These are phyloP conservation scores for Brenthis ino DNA, from an alignment of 2,888 invertebrate genomes.

Conservation along the genomic window DNA sequence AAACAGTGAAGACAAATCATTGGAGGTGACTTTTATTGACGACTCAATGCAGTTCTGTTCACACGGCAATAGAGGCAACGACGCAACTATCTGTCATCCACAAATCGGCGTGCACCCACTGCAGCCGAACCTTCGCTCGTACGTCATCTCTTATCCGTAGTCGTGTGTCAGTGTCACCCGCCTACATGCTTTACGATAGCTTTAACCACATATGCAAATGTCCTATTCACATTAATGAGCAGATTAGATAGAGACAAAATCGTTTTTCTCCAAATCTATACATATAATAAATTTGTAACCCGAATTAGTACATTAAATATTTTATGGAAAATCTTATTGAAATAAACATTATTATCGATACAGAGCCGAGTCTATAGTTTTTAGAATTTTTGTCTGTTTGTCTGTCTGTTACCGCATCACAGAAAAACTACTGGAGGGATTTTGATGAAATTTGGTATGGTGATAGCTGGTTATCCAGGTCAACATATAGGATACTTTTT, in stretches of 20 bases:
- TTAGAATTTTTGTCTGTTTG: no score
- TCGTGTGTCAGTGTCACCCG: slow-evolving; percentile 65
- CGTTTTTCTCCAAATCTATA: background rate
- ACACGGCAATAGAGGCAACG: slow-evolving; percentile 36
- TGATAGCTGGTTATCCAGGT: no score
- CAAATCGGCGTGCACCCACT: slow-evolving; percentile 65
- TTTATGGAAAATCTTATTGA: no score
- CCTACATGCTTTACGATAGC: slow-evolving; percentile 45
- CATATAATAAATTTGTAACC: no score
- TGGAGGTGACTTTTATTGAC: slow-evolving; percentile 34
- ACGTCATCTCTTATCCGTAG: slow-evolving; percentile 71
- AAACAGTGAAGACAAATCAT: slow-evolving; percentile 26
- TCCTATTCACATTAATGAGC: slow-evolving; percentile 35
- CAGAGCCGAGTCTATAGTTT: no score
- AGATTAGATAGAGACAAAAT: slow-evolving; percentile 12
- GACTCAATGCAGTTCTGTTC: slow-evolving; percentile 37
- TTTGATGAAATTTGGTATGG: no score
- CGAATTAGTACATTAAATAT: no score
- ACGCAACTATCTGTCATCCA: slow-evolving; percentile 53
- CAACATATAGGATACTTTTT: no score
- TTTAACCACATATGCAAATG: slow-evolving; percentile 54
- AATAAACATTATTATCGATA: no score
- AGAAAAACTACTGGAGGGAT: no score
- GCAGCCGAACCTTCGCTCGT: slow-evolving; percentile 53
- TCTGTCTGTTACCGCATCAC: no score